phyloP scores from a whole-genome alignment of 2,888 invertebrate genomes.

The Polymixis lichenea region DNA sequence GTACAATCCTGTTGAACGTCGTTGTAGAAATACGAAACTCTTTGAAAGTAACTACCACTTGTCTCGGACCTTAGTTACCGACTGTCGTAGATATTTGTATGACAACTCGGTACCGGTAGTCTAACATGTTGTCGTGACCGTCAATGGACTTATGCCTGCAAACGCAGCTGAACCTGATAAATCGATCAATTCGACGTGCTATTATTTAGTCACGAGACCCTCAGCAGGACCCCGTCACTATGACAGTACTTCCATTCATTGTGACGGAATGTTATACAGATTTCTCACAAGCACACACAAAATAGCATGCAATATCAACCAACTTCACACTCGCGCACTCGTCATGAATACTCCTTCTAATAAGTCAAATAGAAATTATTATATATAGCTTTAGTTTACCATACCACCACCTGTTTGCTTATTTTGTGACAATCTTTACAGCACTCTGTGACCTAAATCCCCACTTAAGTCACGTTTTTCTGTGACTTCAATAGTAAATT shows the following conservation, averaged over 20 bases:
- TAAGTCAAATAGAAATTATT: neutral
- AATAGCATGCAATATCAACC: neutral
- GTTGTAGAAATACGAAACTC: neutral
- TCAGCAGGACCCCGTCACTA: neutral
- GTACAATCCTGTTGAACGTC: neutral
- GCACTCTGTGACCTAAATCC: no score
- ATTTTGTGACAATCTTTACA: neutral
- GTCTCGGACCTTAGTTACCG: neutral
- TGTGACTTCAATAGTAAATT: no score
- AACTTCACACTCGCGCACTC: neutral
- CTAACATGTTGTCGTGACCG: conserved; percentile 15
- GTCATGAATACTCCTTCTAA: neutral
- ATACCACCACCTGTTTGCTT: neutral
- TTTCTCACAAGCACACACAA: neutral
- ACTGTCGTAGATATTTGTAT: conserved; percentile 22
- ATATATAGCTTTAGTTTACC: neutral
- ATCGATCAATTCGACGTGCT: neutral
- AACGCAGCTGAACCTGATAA: conserved; percentile 18
- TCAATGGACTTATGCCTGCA: neutral
- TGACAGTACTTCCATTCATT: neutral
- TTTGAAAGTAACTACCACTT: neutral
- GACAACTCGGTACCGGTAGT: conserved; percentile 6
- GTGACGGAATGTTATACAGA: neutral
- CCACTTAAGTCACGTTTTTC: no score
- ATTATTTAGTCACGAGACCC: neutral